Evolutionary conservation across 1,140 invertebrate genomes (phyloP).

Genomic region (Rhagoletis pomonella): DNA sequence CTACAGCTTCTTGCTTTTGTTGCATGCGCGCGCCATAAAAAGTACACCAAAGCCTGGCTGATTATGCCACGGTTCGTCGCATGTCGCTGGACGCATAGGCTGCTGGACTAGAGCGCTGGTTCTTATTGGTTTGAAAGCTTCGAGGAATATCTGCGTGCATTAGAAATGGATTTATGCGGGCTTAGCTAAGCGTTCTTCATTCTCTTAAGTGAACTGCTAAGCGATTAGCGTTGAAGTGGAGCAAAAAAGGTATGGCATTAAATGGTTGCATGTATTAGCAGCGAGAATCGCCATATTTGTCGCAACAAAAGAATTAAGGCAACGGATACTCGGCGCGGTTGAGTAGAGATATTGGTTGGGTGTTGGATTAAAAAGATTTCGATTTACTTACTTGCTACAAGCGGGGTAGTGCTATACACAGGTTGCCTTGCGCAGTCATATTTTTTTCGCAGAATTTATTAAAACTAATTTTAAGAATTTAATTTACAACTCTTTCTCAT

Average conservation of each 20-base stretch:
- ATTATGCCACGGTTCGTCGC: not conserved
- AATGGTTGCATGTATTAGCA: conserved; percentile 16
- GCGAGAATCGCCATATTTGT: not conserved
- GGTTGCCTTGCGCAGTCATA: not conserved
- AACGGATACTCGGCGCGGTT: not conserved
- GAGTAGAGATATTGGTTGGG: not conserved
- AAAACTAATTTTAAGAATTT: not conserved
- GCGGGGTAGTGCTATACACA: too few relatives aligned
- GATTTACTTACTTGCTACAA: too few relatives aligned
- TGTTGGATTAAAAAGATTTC: not conserved
- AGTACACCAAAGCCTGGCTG: not conserved
- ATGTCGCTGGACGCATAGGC: not conserved
- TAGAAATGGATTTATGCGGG: conserved; percentile 18
- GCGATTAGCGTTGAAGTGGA: not conserved
- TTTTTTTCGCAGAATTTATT: conserved; percentile 33
- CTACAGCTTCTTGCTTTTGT: not conserved
- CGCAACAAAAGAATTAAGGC: not conserved
- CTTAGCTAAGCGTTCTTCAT: not conserved
- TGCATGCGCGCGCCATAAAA: not conserved
- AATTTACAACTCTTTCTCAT: not conserved
- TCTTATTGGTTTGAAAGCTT: not conserved
- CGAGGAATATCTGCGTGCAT: not conserved
- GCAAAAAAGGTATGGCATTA: not conserved
- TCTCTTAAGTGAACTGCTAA: not conserved
- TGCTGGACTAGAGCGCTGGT: not conserved